Evolutionary conservation across 2,113 vertebrate genomes (phyloP).

Genomic region (Boleophthalmus pectinirostris): DNA sequence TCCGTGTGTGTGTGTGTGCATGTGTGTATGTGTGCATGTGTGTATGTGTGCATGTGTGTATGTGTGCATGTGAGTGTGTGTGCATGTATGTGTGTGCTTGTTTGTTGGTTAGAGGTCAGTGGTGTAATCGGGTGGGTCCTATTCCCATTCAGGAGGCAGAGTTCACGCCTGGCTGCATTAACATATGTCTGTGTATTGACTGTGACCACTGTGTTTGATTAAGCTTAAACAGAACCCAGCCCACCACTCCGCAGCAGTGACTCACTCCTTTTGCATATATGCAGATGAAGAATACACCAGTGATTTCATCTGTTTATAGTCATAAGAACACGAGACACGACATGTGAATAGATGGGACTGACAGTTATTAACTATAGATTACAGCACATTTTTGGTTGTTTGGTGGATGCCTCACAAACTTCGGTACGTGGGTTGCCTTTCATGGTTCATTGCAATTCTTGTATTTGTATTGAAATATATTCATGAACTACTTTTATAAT

Average conservation of each 20-base stretch:
- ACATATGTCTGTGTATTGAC: constrained; percentile 7
- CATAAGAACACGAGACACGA: not conserved
- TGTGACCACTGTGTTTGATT: constrained; percentile 11
- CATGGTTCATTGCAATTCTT: not conserved
- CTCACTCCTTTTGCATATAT: constrained; percentile 1
- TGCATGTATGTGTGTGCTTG: not conserved
- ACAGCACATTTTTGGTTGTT: not conserved
- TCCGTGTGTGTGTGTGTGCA: too few species aligned
- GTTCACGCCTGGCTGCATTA: constrained; percentile 6
- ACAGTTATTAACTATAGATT: not conserved
- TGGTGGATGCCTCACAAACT: not conserved
- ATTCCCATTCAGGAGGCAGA: not conserved
- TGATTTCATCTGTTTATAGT: constrained; percentile 8
- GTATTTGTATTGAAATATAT: too few species aligned
- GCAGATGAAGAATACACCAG: not conserved
- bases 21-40: not conserved
- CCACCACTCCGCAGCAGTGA: not conserved
- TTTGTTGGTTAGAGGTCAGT: not conserved
- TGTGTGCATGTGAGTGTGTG: not conserved
- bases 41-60: not conserved
- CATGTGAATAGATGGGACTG: not conserved
- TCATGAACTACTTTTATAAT: too few species aligned
- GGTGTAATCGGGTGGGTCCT: not conserved
- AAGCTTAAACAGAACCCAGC: not conserved
- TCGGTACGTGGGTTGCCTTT: not conserved